A percentile compares a stretch with the other conserved stretches of the same genome.
phyloP scores from a whole-genome alignment of 2,797 vertebrate genomes.

The Psittacula echo region DNA sequence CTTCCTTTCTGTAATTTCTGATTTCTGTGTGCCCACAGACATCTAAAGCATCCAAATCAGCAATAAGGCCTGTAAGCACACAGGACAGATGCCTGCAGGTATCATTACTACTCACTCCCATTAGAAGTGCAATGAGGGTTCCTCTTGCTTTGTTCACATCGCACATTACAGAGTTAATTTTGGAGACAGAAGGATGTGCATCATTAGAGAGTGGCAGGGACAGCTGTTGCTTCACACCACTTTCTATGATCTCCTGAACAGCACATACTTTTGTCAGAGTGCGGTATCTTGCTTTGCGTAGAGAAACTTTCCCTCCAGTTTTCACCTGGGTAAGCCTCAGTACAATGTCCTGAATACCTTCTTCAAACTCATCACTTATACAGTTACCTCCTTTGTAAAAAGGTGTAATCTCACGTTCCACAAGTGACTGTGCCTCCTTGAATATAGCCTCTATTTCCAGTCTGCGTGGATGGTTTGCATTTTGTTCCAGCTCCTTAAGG shows the following conservation, averaged over 20 bases:
- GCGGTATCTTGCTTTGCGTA: conserved; percentile 92
- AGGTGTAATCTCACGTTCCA: conserved; percentile 86
- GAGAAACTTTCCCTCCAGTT: conserved; percentile 89
- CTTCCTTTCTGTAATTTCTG: conserved; percentile 94
- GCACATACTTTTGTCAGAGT: conserved; percentile 91
- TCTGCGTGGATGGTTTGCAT: conserved; percentile 88
- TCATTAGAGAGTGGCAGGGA: conserved; percentile 92
- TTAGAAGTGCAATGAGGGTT: conserved; percentile 90
- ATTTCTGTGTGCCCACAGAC: conserved; percentile 90
- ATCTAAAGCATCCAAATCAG: conserved; percentile 94
- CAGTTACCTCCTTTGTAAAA: conserved; percentile 82
- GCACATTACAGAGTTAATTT: conserved; percentile 93
- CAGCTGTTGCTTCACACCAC: conserved; percentile 85
- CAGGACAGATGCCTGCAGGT: conserved; percentile 93
- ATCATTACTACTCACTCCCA: conserved; percentile 90
- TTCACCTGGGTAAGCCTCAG: conserved; percentile 93
- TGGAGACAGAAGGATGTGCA: conserved; percentile 87
- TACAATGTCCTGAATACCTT: conserved; percentile 89
- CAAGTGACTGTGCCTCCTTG: conserved; percentile 85
- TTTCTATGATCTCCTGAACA: conserved; percentile 93
- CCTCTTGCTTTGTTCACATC: conserved; percentile 92
- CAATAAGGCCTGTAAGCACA: conserved; percentile 91
- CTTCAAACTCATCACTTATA: conserved; percentile 89
- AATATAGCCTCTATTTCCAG: conserved; percentile 90
- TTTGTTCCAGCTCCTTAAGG: conserved; percentile 93